Conservation (phyloP, 2,888 invertebrate species). For the Empis livida region DNA sequence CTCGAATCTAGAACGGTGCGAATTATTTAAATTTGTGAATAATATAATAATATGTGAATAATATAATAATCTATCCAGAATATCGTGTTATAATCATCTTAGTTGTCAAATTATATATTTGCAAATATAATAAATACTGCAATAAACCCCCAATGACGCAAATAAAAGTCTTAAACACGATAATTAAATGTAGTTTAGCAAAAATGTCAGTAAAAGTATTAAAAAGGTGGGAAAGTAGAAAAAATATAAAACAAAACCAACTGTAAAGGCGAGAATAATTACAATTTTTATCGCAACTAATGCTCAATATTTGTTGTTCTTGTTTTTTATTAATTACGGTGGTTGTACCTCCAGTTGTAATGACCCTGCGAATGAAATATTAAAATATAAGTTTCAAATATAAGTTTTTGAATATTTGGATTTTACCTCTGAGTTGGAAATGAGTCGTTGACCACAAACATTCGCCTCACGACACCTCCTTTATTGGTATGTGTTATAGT, state of each 20-base stretch:
- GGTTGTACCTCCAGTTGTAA: conserved; percentile 30
- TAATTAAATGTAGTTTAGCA: neutral
- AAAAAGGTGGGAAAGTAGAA: conserved; percentile 5
- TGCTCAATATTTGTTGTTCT: conserved; percentile 33
- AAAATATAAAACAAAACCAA: conserved; percentile 1
- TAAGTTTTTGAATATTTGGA: neutral
- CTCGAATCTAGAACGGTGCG: no score
- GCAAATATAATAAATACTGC: no score
- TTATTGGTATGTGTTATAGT: conserved; percentile 29
- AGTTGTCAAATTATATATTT: no score
- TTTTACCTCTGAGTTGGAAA: conserved; percentile 33
- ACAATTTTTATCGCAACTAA: conserved; percentile 38
- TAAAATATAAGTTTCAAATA: conserved; percentile 1
- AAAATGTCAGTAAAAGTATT: neutral
- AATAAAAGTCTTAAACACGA: no score
- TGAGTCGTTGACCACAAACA: conserved; percentile 36
- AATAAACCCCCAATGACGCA: no score
- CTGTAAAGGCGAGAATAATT: conserved; percentile 20
- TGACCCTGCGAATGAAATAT: conserved; percentile 25
- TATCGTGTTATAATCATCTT: no score
- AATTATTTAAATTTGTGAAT: no score
- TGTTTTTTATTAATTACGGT: conserved; percentile 35
- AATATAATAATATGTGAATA: no score
- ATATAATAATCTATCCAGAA: no score
- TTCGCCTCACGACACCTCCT: conserved; percentile 34